Evolutionary conservation across 2,797 vertebrate species (phyloP), one percentile per base, ranked within the genome.

Genomic region (Champsocephalus gunnari): DNA sequence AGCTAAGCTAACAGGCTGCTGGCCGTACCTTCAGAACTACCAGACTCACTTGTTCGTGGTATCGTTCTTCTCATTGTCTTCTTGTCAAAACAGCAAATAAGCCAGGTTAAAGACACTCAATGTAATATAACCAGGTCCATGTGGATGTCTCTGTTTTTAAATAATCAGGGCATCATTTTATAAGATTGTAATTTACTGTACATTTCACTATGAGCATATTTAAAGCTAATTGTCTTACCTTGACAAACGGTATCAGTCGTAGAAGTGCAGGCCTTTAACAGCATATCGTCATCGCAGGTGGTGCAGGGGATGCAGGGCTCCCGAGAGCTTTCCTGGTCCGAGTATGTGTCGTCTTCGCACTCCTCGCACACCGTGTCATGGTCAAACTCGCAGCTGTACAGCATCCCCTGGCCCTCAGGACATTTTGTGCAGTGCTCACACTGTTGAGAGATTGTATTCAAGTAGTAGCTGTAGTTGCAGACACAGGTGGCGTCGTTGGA

Each of bases 301-400:
- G 92, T 93, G 93, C 98, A 99, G 17, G 98, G 98, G 82, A 99
- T 94, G 91, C 98, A 99, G 66, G 97, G 97, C n/a, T 99, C 97
- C 85, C 96, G 91, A 0, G 94, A 96, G 68, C 96, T 99, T 71
- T 97, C 96, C 79, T 97, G 96, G 8, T 97, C 97, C 0, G 98
- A 99, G 93, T 92, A 99, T 0, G 96, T 97, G 77, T 96, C 96
- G 0, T 88, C 85, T 0, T 67, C 87, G 24, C 98, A 99, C 61
- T 88, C 83, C 92, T 99, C 98, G 0, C 98, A 99, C 21, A 93
- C 1, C 0, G 98, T 99, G 93, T 99, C 94, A 14, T 92, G 95
- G 19, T 90, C 62, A 3, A 54, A 72, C 32, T 90, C 90, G 66
- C 98, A 99, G 41, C 93, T 93, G 50, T 62, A 64, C 86, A 97